Conservation (phyloP, 2,888 invertebrate species). For the Endomychus coccineus region DNA sequence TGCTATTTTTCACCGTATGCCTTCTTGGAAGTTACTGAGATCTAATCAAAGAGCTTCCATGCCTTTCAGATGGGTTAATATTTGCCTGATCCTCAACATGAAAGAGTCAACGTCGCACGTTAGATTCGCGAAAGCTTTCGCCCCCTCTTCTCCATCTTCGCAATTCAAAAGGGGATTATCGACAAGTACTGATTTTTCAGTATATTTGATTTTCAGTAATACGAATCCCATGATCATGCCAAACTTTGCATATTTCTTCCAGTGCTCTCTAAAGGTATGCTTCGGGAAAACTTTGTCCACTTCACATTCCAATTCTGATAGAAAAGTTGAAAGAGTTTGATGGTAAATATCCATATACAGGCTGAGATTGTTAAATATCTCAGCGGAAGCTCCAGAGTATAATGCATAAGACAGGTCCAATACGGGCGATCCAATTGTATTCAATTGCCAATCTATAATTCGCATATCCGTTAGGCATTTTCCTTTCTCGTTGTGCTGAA, state of each 20-base stretch:
- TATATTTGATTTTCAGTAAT: no score
- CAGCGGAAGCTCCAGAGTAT: conserved; percentile 20
- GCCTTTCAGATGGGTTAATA: no score
- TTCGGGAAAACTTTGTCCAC: conserved; percentile 30
- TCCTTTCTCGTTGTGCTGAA: conserved; percentile 1
- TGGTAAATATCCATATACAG: conserved; percentile 26
- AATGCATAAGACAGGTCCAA: conserved; percentile 28
- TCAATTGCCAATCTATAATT: conserved; percentile 31
- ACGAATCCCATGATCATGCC: no score
- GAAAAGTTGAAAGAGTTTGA: conserved; percentile 17
- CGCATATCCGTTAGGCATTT: conserved; percentile 18
- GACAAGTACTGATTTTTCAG: no score
- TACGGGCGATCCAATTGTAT: conserved; percentile 21
- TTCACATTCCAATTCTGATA: conserved; percentile 24
- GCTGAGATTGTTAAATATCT: conserved; percentile 21
- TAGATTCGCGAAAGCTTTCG: no score
- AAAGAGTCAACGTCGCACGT: no score
- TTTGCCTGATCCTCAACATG: no score
- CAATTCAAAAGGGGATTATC: no score
- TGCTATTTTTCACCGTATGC: no score
- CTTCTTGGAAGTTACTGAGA: no score
- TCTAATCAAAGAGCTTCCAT: no score
- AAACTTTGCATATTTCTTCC: conserved; percentile 27
- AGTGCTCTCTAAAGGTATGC: conserved; percentile 24
- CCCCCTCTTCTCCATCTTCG: no score